phyloP scores from a whole-genome alignment of 2,888 invertebrate genomes.

The Cheilosia vernalis region DNA sequence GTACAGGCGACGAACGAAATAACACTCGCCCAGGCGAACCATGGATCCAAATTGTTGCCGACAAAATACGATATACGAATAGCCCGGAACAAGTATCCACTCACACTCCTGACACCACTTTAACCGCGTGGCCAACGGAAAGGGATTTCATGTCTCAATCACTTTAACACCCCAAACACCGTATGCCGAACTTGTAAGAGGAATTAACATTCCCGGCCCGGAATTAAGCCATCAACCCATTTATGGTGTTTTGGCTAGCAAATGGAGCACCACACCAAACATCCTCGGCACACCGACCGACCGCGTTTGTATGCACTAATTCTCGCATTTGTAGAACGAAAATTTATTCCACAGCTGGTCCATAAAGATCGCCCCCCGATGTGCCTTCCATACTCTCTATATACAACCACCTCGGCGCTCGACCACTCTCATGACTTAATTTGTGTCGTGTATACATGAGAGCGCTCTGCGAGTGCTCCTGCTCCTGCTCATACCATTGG shows the following conservation, averaged over 20 bases:
- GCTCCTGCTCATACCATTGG: conserved; percentile 1
- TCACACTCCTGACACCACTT: background rate
- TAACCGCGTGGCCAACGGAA: conserved; percentile 22
- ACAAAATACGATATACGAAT: no score
- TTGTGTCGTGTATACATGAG: conserved; percentile 40
- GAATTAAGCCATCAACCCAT: conserved; percentile 71
- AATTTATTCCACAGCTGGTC: conserved; percentile 69
- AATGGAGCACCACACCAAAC: conserved; percentile 58
- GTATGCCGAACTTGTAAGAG: conserved; percentile 44
- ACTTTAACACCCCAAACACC: conserved; percentile 25
- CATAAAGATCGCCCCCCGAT: conserved; percentile 72
- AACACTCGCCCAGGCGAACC: no score
- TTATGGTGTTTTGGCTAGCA: conserved; percentile 68
- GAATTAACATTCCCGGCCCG: conserved; percentile 61
- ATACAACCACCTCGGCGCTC: background rate
- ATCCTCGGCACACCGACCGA: conserved; percentile 30
- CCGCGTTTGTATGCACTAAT: conserved; percentile 63
- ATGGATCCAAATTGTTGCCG: no score
- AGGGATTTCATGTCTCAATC: conserved; percentile 65
- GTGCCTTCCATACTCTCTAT: conserved; percentile 16
- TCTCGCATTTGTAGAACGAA: conserved; percentile 70
- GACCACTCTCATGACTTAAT: conserved; percentile 64
- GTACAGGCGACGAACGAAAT: no score
- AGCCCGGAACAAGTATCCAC: no score
- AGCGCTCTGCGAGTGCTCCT: background rate